These are phyloP conservation scores for Parasteatoda tepidariorum DNA, from an alignment of 1,140 invertebrate genomes.

Conservation along the genomic window DNA sequence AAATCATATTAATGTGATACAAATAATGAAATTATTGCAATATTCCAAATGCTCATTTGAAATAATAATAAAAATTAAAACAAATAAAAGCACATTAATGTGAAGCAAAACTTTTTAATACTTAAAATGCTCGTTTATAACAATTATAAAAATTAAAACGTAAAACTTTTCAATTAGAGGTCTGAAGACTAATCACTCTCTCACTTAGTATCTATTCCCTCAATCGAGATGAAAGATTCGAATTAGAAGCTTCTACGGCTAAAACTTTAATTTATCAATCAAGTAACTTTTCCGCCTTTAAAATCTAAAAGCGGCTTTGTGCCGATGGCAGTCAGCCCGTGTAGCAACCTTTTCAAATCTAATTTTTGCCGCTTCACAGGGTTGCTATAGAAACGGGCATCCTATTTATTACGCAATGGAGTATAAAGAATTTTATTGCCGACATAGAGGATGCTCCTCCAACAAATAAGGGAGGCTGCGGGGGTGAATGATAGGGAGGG, in stretches of 20 bases:
- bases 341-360: conserved; percentile 41
- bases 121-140: no score
- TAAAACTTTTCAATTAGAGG: no score
- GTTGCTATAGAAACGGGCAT: conserved; percentile 29
- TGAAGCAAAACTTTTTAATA: no score
- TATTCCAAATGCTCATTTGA: no score
- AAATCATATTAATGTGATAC: no score
- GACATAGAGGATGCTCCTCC: neutral
- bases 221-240: no score
- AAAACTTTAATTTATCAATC: conserved; percentile 54
- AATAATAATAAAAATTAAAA: no score
- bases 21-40: no score
- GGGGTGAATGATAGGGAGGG: neutral
- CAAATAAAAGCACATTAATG: no score
- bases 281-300: conserved; percentile 51
- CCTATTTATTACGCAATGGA: conserved; percentile 36
- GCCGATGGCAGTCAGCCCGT: neutral
- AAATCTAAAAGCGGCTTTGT: conserved; percentile 30
- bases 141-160: no score
- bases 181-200: no score
- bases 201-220: no score
- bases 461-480: neutral
- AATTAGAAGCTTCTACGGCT: neutral
- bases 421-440: neutral
- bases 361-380: conserved; percentile 32